Evolutionary conservation across 1,140 invertebrate species (phyloP), one percentile per base, ranked within the genome.

Genomic region (Eubasilissa regina): DNA sequence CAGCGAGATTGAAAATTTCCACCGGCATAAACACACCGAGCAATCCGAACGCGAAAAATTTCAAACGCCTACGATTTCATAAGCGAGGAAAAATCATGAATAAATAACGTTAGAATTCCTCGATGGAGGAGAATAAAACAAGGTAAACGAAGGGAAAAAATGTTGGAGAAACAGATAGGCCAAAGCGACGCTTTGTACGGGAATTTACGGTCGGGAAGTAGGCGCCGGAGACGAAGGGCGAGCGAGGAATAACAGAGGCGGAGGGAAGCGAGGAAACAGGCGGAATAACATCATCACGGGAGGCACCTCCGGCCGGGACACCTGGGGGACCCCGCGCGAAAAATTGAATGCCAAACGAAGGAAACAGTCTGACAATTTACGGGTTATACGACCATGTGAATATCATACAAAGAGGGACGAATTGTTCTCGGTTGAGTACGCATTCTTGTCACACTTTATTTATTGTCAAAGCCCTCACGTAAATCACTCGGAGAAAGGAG

Each of bases 281-380:
- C 76, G 78, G 81, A 82, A 78, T 82, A 80, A 80, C 81, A 78
- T 82, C 78, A 82, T 82, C 80, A 80, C 56, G 79, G 77, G 74
- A 53, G 78, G 74, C 76, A 75, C 78, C 78, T 75, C 75, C 45
- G 76, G 73, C 72, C 47, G 81, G 79, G 76, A 75, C 62, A 51
- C 51, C 21, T 25, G 47, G 68, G 13, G 64, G 44, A 12, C 11
- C 17, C 64, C 43, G 44, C 64, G 43, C 15, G 15, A 62, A 72
- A 81, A 81, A 81, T 81, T 81, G 80, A 81, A 81, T 79, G 77
- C 78, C 77, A 77, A 60, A 56, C 66, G 19, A 68, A 44, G 77
- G 70, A 73, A 81, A 80, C 77, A 76, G 11, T 60, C 66, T 19
- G 78, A 13, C 60, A 78, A 78, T 80, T 80, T 75, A 75, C 58